These are phyloP conservation scores for Musca domestica DNA, from an alignment of 1,140 invertebrate species.

Conservation along the genomic window DNA sequence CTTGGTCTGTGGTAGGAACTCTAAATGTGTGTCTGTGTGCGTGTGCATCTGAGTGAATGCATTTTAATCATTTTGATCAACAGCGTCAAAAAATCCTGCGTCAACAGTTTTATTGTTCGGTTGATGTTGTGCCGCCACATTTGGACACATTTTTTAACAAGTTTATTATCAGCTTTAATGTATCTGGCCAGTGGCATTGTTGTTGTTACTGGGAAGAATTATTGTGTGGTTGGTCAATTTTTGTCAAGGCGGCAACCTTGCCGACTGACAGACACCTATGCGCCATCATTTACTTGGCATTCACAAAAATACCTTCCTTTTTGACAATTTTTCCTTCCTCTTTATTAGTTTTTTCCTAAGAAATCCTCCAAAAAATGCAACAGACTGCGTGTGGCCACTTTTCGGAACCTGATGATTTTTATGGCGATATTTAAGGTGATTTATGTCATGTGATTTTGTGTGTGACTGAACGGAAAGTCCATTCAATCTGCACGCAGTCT, in stretches of 20 bases:
- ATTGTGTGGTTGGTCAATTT: neutral
- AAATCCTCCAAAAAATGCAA: neutral
- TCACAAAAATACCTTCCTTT: constrained; percentile 12
- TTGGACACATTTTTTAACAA: constrained; percentile 42
- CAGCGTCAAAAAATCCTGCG: constrained; percentile 13
- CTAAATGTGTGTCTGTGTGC: neutral
- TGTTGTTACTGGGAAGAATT: neutral
- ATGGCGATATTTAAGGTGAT: constrained; percentile 28
- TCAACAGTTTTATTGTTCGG: constrained; percentile 24
- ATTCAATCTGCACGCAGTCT: neutral
- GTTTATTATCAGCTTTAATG: constrained; percentile 44
- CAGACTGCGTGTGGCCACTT: constrained; percentile 10
- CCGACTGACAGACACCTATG: constrained; percentile 22
- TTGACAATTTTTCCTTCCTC: constrained; percentile 16
- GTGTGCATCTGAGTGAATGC: constrained; percentile 23
- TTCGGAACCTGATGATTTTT: constrained; percentile 18
- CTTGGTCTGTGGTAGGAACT: too few species aligned
- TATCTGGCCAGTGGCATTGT: constrained; percentile 16
- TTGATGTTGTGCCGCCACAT: constrained; percentile 30
- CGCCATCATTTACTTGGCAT: constrained; percentile 53
- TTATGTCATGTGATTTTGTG: constrained; percentile 44
- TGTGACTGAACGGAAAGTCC: constrained; percentile 33
- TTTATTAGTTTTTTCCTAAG: constrained; percentile 19
- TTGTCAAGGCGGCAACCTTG: too few species aligned
- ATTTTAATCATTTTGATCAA: constrained; percentile 38